phyloP scores from a whole-genome alignment of 2,113 vertebrate genomes.

The Xenopus laevis region DNA sequence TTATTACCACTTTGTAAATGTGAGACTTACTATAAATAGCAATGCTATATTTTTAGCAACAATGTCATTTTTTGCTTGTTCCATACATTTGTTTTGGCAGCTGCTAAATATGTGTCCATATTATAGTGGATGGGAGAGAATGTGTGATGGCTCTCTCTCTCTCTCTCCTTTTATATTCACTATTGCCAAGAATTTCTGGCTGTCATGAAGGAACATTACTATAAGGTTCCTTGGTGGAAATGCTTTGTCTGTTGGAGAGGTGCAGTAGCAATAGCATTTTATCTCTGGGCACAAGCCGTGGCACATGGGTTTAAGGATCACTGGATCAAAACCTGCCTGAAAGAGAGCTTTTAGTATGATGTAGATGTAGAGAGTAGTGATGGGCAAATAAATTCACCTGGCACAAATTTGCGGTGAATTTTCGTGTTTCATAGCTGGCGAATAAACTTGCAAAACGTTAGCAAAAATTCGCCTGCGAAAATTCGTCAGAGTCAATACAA shows the following conservation, averaged over 20 bases:
- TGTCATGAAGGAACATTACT: neutral
- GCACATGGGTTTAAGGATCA: neutral
- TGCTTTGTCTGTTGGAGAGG: neutral
- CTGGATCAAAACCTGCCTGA: neutral
- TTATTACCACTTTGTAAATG: neutral
- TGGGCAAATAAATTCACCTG: too few relatives aligned
- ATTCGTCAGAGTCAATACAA: too few relatives aligned
- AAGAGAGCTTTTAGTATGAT: too few relatives aligned
- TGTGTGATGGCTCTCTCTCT: neutral
- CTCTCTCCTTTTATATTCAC: neutral
- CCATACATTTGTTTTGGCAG: neutral
- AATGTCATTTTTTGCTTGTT: neutral
- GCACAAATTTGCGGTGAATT: too few relatives aligned
- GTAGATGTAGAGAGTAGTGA: too few relatives aligned
- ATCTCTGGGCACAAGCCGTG: neutral
- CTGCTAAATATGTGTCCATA: neutral
- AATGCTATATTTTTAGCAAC: neutral
- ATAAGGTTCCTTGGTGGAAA: neutral
- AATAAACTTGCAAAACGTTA: too few relatives aligned
- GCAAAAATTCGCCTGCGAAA: too few relatives aligned
- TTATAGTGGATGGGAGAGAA: neutral
- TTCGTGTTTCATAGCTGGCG: too few relatives aligned
- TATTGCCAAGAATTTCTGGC: neutral
- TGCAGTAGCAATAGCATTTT: neutral
- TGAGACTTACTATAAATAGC: neutral